Base-by-base conservation (phyloP, 2,888 invertebrate species). In the Temnothorax unifasciatus region DNA sequence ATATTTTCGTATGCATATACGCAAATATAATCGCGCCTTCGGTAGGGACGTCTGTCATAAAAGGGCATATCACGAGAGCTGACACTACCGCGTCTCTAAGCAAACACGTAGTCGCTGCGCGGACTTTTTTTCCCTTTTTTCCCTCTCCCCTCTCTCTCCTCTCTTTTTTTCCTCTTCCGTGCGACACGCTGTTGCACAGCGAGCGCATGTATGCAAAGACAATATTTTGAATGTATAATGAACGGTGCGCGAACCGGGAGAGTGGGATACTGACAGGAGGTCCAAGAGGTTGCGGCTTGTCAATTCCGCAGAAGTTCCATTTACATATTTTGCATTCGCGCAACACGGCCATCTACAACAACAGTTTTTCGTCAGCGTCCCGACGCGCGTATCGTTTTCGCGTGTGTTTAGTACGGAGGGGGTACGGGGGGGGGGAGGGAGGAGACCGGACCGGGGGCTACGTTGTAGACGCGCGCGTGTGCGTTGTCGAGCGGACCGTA, bases 221-320 rank as follows among this genome's bases (percentile, higher is more conserved):
- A 90, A 92, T 93, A 93, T 93, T 93, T 91, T 92, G 92, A 92
- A 93, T 93, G 93, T 86, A 92, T 93, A 93, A 93, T 91, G 91
- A 90, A 92, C 88, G 89, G 63, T 64, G 87, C 68, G 83, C 81
- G 73, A 54, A 54, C 4, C 21, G 21, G 18, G 84, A 76, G 74
- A 76, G 74, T 38, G 79, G 59, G 63, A 83, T 50, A 71, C 76
- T 8, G 71, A 69, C 64, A 59, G 86, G 41, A 76, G 85, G 38
- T 68, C 73, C 79, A 83, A 85, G 47, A 47, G 73, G 76, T 82
- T 68, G 66, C 69, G 29, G 47, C 64, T 81, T 61, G 75, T 77
- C 84, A 82, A 63, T 82, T 59, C 77, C 38, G 41, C 64, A 47
- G 34, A 59, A 71, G 83, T 81, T 52, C n/a, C 64, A 47, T 82